These are phyloP conservation scores for Pelecanoides urinatrix DNA, from an alignment of 2,113 vertebrate genomes.

Conservation along the genomic window DNA sequence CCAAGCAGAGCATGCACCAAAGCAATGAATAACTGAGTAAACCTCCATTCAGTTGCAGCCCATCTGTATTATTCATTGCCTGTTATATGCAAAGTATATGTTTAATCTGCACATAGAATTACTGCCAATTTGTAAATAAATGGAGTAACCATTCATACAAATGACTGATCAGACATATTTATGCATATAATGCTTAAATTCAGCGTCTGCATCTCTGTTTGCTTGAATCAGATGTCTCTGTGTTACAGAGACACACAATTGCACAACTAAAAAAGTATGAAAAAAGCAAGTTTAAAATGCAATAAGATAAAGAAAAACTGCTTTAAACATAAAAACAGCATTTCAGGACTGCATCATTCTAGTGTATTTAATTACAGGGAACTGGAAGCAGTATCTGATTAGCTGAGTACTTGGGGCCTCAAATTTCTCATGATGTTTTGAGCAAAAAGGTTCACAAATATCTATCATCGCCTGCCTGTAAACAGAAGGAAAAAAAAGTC, in stretches of 20 bases:
- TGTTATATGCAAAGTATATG: not conserved
- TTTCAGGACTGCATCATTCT: not conserved
- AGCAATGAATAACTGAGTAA: not conserved
- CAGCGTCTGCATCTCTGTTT: not conserved
- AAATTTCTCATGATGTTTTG: slow-evolving; percentile 17
- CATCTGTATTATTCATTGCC: not conserved
- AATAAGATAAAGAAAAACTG: not conserved
- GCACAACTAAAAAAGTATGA: not conserved
- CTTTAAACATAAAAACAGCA: not conserved
- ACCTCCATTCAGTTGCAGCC: not conserved
- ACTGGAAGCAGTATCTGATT: not conserved
- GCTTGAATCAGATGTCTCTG: not conserved
- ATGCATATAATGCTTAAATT: not conserved
- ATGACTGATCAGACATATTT: not conserved
- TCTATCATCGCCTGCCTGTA: not conserved
- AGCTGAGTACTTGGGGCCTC: not conserved
- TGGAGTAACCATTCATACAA: not conserved
- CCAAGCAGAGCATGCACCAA: not conserved
- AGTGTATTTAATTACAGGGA: slow-evolving; percentile 12
- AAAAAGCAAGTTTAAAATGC: not conserved
- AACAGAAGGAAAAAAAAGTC: not conserved
- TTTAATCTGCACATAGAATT: not conserved
- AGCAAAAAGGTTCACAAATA: slow-evolving; percentile 14
- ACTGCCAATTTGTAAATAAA: not conserved
- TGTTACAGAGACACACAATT: not conserved